Evolutionary conservation across 37 sponge, comb jelly and placozoan genomes (phyloP), one percentile per base, ranked within the genome.

Genomic region (Diacarnus erythraeanus): DNA sequence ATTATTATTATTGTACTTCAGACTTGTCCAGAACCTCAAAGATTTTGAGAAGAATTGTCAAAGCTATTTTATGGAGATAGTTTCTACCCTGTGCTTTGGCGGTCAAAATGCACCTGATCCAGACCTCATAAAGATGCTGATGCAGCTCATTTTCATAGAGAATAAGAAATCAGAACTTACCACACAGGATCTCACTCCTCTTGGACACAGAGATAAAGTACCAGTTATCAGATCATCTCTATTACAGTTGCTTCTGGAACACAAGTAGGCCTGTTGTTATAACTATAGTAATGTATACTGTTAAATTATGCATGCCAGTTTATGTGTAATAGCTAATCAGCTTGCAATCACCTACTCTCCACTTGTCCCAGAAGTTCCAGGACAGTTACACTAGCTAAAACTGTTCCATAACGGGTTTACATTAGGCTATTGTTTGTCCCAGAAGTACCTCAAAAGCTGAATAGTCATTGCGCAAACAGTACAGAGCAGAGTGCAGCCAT

Each of bases 51-150:
- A 10, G 2, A 2, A 65, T 30, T 89, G 90, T 56, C 65, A 58
- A 20, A 31, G 37, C 3, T 89, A 84, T 36, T 92, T 92, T 61
- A 80, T 88, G 72, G 93, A 92, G 47, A 79, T 92, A 22, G 80
- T 92, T 21, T 92, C 93, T 36, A 75, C 65, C 31, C 82, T 92
- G 0, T 92, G 93, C 64, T 92, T 92, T 74, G 93, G 89, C 9
- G 72, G 56, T 21, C 36, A 58, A 39, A 78, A 57, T n/a, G 59
- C 81, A 25, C 93, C 93, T 57, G 81, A 88, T 74, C 67, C 71
- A 76, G 82, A 65, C 0, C 89, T 92, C 17, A 72, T 88, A 25
- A 42, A 74, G 35, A 59, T 75, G 69, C 78, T 92, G 8, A 77
- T 92, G 69, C 68, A 84, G 21, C 77, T 68, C 38, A 79, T 92